A percentile compares a stretch with the other conserved stretches of the same genome.
Evolutionary conservation across 2,797 vertebrate genomes (phyloP).

Genomic region (Schizopygopsis pylzovi): DNA sequence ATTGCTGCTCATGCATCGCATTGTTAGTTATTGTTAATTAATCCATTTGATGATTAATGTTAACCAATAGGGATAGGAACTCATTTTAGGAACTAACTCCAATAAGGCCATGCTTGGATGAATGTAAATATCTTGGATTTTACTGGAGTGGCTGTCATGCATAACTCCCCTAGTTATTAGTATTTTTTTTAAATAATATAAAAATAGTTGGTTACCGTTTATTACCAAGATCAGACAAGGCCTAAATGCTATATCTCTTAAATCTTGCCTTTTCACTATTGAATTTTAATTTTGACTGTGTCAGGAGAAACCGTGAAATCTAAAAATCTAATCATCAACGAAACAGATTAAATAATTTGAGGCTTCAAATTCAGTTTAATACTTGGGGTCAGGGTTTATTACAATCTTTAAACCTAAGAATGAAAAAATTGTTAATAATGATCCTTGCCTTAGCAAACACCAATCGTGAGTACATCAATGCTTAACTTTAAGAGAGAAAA

Average conservation of each 20-base stretch:
- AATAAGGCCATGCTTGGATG: neutral
- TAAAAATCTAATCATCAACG: neutral
- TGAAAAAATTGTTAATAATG: neutral
- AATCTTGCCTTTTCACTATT: neutral
- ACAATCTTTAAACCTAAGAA: neutral
- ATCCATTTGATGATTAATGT: neutral
- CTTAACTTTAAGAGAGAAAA: neutral
- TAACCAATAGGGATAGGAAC: neutral
- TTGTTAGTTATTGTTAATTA: neutral
- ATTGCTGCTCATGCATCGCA: neutral
- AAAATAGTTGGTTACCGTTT: neutral
- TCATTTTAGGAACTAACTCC: neutral
- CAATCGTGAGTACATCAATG: neutral
- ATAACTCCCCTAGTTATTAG: neutral
- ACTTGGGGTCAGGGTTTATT: neutral
- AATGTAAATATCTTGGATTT: neutral
- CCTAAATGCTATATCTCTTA: neutral
- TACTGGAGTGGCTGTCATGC: neutral
- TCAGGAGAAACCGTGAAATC: neutral
- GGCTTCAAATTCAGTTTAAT: neutral
- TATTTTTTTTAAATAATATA: neutral
- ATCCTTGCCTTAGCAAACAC: neutral
- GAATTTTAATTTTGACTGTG: neutral
- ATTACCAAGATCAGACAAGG: neutral
- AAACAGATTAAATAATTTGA: neutral